Evolutionary conservation across 2,113 vertebrate species (phyloP), one percentile per base, ranked within the genome.

Genomic region (Amazona guildingii): DNA sequence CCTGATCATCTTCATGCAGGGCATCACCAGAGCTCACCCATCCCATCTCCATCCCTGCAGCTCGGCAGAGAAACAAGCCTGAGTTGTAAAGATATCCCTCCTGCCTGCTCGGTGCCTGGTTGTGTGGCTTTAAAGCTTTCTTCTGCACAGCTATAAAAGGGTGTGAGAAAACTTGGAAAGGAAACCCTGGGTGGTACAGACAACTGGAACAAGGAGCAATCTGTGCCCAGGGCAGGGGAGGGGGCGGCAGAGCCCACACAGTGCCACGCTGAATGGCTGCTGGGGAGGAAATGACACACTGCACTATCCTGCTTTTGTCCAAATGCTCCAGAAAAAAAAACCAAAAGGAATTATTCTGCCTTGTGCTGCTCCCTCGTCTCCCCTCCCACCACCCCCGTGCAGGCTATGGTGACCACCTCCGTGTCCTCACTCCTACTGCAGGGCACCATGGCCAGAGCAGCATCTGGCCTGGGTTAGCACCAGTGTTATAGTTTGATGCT

Each of bases 81-180:
- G 31, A 2, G 14, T 83, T 86, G 69, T 49, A 76, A n/a, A 90
- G 70, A 67, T 11, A 76, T 13, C 75, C 70, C 81, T 89, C 46
- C 64, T 51, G 79, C 68, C 68, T 29, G 9, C 69, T 46, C 0
- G 5, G 51, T 21, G 63, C 61, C 64, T 51, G 2, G 61, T 10
- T 35, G 59, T 59, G 49, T 14, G 39, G 80, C 79, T 88, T 63
- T 68, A 86, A 91, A 63, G 88, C 54, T 88, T 94, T 90, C 94
- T 76, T 61, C 86, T 81, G 80, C 43, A 0, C 69, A 79, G 91
- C 80, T 92, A 83, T 37, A 93, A 93, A 93, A 88, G 96, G 95
- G 94, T 95, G 95, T 90, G 90, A 96, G 92, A 84, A 90, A 88
- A 95, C 94, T 97, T 97, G 96, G 96, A 93, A 96, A 96, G 96